Percentiles rank a stretch among this genome's conserved stretches.
Evolutionary conservation across 2,797 vertebrate genomes (phyloP).

Genomic region (Valencia hispanica): DNA sequence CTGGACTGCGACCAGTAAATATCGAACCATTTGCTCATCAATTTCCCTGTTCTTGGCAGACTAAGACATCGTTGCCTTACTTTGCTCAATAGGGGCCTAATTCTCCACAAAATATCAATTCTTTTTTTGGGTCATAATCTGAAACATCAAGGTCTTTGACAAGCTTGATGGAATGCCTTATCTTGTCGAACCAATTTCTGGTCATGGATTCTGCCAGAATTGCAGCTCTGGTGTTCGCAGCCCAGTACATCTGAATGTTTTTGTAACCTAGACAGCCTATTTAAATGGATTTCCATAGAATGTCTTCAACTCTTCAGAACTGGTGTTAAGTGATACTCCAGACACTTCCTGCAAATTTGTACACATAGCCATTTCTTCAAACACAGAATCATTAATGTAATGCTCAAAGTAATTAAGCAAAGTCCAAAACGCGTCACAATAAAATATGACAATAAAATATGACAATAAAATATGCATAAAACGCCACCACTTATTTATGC

Average conservation of each 20-base stretch:
- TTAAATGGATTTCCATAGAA: conserved; percentile 5
- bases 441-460: too few relatives aligned
- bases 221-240: background rate
- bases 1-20: conserved; percentile 39
- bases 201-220: conserved; percentile 4
- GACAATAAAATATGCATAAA: too few relatives aligned
- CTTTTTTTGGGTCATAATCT: conserved; percentile 1
- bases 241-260: background rate
- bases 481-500: too few relatives aligned
- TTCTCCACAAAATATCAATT: too few relatives aligned
- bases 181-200: conserved; percentile 5
- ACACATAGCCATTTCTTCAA: background rate
- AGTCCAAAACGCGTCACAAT: too few relatives aligned
- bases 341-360: background rate
- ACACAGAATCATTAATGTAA: too few relatives aligned
- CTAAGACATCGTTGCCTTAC: too few relatives aligned
- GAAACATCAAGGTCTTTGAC: conserved; percentile 10
- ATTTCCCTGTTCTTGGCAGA: conserved; percentile 22
- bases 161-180: background rate
- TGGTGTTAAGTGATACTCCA: conserved; percentile 3
- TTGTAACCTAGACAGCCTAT: background rate
- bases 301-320: background rate
- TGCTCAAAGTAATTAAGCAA: too few relatives aligned
- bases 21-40: conserved; percentile 44
- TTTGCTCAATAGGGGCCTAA: too few relatives aligned